A percentile compares a stretch with the other conserved stretches of the same genome.
Conservation (phyloP, 2,113 vertebrate genomes). For the Atherinomorus stipes region DNA sequence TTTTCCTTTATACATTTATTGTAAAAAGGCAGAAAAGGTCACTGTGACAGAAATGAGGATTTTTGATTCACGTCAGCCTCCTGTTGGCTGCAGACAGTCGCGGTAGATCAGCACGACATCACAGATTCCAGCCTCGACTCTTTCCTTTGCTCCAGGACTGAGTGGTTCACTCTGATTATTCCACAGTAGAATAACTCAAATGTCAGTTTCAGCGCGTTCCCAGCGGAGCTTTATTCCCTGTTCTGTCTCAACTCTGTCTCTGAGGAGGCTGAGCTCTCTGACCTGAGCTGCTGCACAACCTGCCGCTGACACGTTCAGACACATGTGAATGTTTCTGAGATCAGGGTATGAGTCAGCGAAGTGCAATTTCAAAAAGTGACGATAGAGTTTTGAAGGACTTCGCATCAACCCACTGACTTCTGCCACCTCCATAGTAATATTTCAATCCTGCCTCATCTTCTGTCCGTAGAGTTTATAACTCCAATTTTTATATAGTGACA, state of each 20-base stretch:
- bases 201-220: slow-evolving; percentile 23
- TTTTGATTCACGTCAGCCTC: slow-evolving; percentile 33
- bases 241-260: neutral
- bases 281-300: too few relatives aligned
- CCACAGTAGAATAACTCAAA: neutral
- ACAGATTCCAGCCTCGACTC: slow-evolving; percentile 29
- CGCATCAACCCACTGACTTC: too few relatives aligned
- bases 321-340: too few relatives aligned
- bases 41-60: slow-evolving; percentile 44
- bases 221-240: neutral
- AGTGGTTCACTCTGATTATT: slow-evolving; percentile 33
- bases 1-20: too few relatives aligned
- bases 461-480: too few relatives aligned
- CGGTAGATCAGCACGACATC: slow-evolving; percentile 51
- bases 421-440: too few relatives aligned
- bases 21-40: slow-evolving; percentile 43
- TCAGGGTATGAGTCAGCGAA: neutral
- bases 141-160: neutral
- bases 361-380: too few relatives aligned
- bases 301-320: too few relatives aligned
- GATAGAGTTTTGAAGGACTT: too few relatives aligned
- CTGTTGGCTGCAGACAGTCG: slow-evolving; percentile 12
- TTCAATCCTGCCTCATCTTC: too few relatives aligned
- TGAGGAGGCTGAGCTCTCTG: neutral
- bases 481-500: too few relatives aligned